phyloP scores from a whole-genome alignment of 2,797 vertebrate species.

The Ispidina picta region DNA sequence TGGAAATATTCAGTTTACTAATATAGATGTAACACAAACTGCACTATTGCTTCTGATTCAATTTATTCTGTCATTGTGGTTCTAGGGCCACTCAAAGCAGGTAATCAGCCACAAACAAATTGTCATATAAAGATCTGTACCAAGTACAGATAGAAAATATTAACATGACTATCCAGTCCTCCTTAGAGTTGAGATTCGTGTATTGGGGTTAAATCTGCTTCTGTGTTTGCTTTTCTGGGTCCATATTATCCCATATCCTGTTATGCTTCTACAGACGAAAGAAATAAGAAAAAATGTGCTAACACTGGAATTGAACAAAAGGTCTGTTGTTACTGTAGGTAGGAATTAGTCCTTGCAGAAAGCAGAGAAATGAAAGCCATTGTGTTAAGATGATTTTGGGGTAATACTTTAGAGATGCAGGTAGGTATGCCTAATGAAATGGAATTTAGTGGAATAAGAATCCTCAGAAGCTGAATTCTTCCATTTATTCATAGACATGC shows the following conservation, averaged over 20 bases:
- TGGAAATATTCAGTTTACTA: background rate
- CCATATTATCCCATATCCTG: background rate
- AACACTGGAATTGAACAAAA: conserved; percentile 33
- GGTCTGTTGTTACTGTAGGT: conserved; percentile 45
- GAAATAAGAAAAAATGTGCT: conserved; percentile 3
- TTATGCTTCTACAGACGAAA: background rate
- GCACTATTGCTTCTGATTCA: background rate
- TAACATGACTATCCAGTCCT: background rate
- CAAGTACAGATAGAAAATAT: background rate
- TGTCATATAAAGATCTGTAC: background rate
- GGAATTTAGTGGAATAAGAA: conserved; percentile 42
- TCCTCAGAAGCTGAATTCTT: conserved; percentile 15
- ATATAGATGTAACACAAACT: background rate
- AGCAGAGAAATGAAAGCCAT: conserved; percentile 45
- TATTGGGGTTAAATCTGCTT: background rate
- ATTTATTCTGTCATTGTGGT: background rate
- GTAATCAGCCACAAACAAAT: background rate
- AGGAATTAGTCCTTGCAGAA: conserved; percentile 43
- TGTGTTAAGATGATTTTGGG: conserved; percentile 53
- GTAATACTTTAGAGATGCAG: conserved; percentile 27
- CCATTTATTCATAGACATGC: conserved; percentile 9
- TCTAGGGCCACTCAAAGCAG: background rate
- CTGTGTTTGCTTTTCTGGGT: conserved; percentile 1
- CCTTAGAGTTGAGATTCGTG: background rate
- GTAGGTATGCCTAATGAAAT: background rate